Evolutionary conservation across 2,888 invertebrate species (phyloP).

Genomic region (Lomographa bimaculata): DNA sequence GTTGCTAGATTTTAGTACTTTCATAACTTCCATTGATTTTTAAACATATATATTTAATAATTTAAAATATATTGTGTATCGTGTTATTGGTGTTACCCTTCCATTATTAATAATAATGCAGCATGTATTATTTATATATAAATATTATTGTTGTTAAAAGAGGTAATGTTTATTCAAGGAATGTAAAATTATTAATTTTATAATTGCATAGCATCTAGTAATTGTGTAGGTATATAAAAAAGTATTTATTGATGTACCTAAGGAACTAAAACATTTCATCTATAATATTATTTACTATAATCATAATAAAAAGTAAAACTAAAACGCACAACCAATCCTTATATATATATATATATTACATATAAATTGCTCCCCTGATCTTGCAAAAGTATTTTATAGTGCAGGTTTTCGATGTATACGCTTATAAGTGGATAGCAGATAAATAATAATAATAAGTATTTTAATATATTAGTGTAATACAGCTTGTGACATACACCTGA

Average conservation of each 20-base stretch:
- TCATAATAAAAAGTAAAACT: too few relatives aligned
- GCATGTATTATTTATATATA: slow-evolving; percentile 30
- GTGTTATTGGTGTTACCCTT: slow-evolving; percentile 47
- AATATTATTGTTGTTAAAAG: not conserved
- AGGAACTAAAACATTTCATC: slow-evolving; percentile 8
- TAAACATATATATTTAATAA: too few relatives aligned
- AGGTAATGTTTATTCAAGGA: too few relatives aligned
- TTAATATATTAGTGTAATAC: slow-evolving; percentile 19
- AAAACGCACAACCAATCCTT: slow-evolving; percentile 64
- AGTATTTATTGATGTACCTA: slow-evolving; percentile 8
- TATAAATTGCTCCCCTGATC: slow-evolving; percentile 38
- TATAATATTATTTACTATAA: too few relatives aligned
- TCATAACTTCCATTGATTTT: slow-evolving; percentile 28
- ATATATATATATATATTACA: slow-evolving; percentile 31
- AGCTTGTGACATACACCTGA: slow-evolving; percentile 11
- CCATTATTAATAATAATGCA: slow-evolving; percentile 28
- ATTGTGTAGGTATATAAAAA: too few relatives aligned
- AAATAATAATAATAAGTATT: slow-evolving; percentile 9
- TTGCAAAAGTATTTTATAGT: slow-evolving; percentile 46
- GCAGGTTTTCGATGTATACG: slow-evolving; percentile 48
- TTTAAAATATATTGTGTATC: too few relatives aligned
- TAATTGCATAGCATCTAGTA: not conserved
- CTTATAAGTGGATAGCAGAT: slow-evolving; percentile 40
- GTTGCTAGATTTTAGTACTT: slow-evolving; percentile 33
- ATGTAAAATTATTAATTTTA: too few relatives aligned